Conservation (phyloP, 2,888 invertebrate genomes). For the Patella depressa region DNA sequence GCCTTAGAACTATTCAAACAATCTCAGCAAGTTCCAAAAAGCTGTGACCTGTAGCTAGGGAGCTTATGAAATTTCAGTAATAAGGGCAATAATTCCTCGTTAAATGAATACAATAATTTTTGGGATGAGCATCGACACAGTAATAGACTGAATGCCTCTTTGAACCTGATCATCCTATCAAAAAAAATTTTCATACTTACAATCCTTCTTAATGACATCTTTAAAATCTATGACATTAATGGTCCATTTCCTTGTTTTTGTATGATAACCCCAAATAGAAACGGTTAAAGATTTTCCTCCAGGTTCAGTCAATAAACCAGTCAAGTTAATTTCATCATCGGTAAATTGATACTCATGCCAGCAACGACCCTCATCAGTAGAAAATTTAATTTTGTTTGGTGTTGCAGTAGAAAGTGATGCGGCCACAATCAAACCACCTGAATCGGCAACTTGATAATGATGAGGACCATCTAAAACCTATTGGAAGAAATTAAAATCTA, state of each 20-base stretch:
- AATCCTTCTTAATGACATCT: slow-evolving; percentile 56
- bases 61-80: too few relatives aligned
- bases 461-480: slow-evolving; percentile 61
- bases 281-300: slow-evolving; percentile 66
- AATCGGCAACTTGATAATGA: slow-evolving; percentile 67
- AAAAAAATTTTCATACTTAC: slow-evolving; percentile 50
- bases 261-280: slow-evolving; percentile 67
- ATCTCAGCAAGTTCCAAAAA: too few relatives aligned
- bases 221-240: slow-evolving; percentile 65
- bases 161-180: too few relatives aligned
- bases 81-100: too few relatives aligned
- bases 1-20: too few relatives aligned
- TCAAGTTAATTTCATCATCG: slow-evolving; percentile 49
- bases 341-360: slow-evolving; percentile 69
- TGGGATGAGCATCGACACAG: too few relatives aligned
- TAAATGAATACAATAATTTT: too few relatives aligned
- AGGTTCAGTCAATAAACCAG: slow-evolving; percentile 68
- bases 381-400: slow-evolving; percentile 65
- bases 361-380: slow-evolving; percentile 69
- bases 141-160: too few relatives aligned
- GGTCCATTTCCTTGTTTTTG: slow-evolving; percentile 57
- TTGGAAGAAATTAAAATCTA: background rate
- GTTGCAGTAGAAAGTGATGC: slow-evolving; percentile 44
- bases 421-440: slow-evolving; percentile 69
- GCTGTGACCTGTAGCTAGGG: too few relatives aligned